These are phyloP conservation scores for Strix occidentalis DNA, from an alignment of 2,797 vertebrate genomes.

Conservation along the genomic window DNA sequence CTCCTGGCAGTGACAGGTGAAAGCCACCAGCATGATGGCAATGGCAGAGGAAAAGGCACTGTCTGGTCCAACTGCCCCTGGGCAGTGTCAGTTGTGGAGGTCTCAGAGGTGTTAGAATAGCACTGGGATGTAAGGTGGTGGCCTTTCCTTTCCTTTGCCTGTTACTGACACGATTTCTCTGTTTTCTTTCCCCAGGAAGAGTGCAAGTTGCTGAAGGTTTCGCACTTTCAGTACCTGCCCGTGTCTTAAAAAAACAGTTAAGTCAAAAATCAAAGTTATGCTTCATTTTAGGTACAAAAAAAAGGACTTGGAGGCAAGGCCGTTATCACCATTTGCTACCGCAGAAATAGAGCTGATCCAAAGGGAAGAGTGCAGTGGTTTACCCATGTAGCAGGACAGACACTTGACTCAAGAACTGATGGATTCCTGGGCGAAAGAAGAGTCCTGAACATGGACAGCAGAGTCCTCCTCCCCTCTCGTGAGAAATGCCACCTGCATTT, in stretches of 20 bases:
- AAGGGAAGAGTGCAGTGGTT: background rate
- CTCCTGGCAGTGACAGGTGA: background rate
- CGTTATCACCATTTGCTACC: background rate
- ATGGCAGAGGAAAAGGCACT: background rate
- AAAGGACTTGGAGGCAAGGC: background rate
- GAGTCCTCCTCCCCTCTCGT: accelerated
- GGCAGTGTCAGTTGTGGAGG: background rate
- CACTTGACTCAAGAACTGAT: background rate
- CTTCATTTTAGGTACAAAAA: background rate
- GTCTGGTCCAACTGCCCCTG: background rate
- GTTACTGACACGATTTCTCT: background rate
- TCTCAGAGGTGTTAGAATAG: background rate
- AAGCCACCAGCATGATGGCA: background rate
- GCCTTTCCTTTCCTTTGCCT: background rate
- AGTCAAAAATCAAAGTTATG: background rate
- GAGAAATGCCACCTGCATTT: background rate
- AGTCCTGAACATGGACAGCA: background rate
- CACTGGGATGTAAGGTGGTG: accelerated
- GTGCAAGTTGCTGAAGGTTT: background rate
- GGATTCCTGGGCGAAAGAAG: background rate
- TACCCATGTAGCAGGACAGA: background rate
- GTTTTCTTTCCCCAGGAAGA: background rate
- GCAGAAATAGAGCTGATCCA: background rate
- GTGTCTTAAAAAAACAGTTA: background rate
- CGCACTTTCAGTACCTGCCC: background rate